Percentiles rank a stretch among this genome's conserved stretches.
phyloP scores from a whole-genome alignment of 2,797 vertebrate species.

The Podargus strigoides region DNA sequence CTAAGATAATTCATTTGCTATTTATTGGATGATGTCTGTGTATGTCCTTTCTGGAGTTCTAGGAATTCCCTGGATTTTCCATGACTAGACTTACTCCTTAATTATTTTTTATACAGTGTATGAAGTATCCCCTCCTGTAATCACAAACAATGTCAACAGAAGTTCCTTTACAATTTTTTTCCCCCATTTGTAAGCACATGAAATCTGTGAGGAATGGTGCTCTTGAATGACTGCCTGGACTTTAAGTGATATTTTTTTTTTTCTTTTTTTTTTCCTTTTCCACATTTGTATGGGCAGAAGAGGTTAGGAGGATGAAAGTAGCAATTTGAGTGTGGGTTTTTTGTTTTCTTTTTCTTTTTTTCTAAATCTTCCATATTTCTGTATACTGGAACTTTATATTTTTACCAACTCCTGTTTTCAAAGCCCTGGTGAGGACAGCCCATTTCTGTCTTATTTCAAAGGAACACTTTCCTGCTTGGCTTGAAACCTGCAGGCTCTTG shows the following conservation, averaged over 20 bases:
- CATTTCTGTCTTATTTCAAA: slow-evolving; percentile 26
- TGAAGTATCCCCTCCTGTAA: not conserved
- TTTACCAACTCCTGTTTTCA: slow-evolving; percentile 10
- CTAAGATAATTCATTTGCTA: not conserved
- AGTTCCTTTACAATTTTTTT: not conserved
- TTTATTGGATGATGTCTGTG: not conserved
- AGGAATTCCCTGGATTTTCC: not conserved
- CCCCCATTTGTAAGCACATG: not conserved
- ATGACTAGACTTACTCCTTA: not conserved
- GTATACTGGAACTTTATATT: not conserved
- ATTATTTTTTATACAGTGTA: not conserved
- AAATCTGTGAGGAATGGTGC: not conserved
- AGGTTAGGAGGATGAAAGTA: not conserved
- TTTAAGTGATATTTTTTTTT: not conserved
- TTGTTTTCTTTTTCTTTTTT: no score
- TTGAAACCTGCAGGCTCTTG: not conserved
- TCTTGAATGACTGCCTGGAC: not conserved
- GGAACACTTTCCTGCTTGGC: not conserved
- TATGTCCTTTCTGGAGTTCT: not conserved
- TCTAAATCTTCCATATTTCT: not conserved
- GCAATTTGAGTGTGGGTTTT: not conserved
- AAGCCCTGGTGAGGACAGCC: not conserved
- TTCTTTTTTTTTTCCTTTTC: no score
- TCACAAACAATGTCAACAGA: not conserved
- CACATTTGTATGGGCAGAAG: not conserved